A percentile compares a stretch with the other conserved stretches of the same genome.
phyloP scores from a whole-genome alignment of 2,113 vertebrate genomes.

The Crotalus viridis region DNA sequence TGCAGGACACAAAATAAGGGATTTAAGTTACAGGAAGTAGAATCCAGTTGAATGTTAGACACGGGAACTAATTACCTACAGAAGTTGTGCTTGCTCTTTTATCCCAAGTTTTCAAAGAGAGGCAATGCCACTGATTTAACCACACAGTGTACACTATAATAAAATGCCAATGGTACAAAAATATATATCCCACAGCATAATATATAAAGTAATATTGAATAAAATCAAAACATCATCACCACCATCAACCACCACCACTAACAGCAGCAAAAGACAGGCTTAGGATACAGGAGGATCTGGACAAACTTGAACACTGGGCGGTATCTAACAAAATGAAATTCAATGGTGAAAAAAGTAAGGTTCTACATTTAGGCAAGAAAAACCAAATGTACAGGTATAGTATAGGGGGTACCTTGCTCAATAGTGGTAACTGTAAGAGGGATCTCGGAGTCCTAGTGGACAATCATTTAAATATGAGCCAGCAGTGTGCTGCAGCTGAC shows the following conservation, averaged over 20 bases:
- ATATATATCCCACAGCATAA: not conserved
- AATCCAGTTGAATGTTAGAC: not conserved
- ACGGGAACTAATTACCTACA: not conserved
- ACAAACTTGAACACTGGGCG: no score
- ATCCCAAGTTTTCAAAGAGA: not conserved
- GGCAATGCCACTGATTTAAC: not conserved
- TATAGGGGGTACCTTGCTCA: no score
- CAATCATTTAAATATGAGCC: no score
- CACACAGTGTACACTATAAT: not conserved
- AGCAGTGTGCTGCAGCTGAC: no score
- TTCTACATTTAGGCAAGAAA: no score
- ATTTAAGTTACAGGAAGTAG: not conserved
- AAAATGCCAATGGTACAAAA: not conserved
- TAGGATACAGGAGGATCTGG: no score
- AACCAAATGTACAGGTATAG: no score
- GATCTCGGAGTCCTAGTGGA: no score
- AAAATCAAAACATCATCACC: not conserved
- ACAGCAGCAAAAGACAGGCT: not conserved
- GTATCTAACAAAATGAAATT: no score
- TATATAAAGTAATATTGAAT: not conserved
- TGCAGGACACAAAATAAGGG: not conserved
- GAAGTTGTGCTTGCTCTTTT: not conserved
- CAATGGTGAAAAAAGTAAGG: no score
- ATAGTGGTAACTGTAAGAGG: no score
- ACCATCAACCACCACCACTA: not conserved